Evolutionary conservation across 2,113 vertebrate genomes (phyloP).

Genomic region (Furnarius figulus): DNA sequence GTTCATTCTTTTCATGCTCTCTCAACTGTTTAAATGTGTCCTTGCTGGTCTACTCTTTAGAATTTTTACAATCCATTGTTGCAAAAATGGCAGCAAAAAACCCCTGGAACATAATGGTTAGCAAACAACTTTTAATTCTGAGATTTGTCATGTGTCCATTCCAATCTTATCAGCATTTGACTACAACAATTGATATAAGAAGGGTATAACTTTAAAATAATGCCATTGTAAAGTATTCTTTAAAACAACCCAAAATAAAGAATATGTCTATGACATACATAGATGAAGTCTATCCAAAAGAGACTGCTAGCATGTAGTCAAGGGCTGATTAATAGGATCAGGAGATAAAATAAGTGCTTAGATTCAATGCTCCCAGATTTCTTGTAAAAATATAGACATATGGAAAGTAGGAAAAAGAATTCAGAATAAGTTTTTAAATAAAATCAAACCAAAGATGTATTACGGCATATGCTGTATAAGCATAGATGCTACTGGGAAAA

Average conservation of each 20-base stretch:
- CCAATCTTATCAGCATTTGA: neutral
- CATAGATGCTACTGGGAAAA: neutral
- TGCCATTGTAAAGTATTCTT: neutral
- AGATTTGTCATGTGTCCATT: neutral
- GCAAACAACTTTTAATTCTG: neutral
- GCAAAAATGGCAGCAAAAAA: neutral
- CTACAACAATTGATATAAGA: neutral
- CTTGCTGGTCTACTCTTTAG: neutral
- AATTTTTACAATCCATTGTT: neutral
- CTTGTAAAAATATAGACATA: neutral
- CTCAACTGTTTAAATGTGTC: neutral
- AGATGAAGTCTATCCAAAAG: neutral
- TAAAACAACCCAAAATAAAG: neutral
- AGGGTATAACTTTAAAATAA: neutral
- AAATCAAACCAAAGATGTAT: neutral
- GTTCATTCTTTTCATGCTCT: neutral
- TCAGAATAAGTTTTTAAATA: slow-evolving; percentile 30
- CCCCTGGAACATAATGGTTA: neutral
- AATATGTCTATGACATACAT: neutral
- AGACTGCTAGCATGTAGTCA: neutral
- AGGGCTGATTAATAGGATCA: neutral
- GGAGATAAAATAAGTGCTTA: neutral
- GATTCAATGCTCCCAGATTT: neutral
- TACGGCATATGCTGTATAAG: neutral
- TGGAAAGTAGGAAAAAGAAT: slow-evolving; percentile 2